phyloP scores from a whole-genome alignment of 2,797 vertebrate species.

The Lerista edwardsae region DNA sequence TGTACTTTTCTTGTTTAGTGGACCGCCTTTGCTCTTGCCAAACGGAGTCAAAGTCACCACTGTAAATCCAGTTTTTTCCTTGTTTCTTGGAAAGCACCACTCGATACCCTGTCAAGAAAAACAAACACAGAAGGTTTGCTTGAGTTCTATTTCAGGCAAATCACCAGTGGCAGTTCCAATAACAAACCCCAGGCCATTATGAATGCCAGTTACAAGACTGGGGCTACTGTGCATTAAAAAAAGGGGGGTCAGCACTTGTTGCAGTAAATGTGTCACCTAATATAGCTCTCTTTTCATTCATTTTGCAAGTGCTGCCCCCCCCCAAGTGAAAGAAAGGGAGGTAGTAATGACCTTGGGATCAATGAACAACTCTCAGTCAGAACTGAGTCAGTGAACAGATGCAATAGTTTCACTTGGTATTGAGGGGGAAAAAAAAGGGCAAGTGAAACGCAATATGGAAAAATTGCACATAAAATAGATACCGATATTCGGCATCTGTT shows the following conservation, averaged over 20 bases:
- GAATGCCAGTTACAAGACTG: conserved; percentile 56
- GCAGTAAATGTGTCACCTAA: not conserved
- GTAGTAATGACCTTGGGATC: not conserved
- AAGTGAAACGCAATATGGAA: not conserved
- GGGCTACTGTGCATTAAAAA: not conserved
- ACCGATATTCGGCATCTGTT: not conserved
- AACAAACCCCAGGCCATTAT: conserved; percentile 45
- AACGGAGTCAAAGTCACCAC: conserved; percentile 70
- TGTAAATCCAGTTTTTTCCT: conserved; percentile 55
- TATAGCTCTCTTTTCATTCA: not conserved
- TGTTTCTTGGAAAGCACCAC: conserved; percentile 80
- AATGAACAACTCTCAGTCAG: not conserved
- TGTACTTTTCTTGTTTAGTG: conserved; percentile 58
- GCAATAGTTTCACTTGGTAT: not conserved
- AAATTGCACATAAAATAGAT: not conserved
- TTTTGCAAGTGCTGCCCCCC: conserved; percentile 6
- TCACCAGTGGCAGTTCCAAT: conserved; percentile 60
- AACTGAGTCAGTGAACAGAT: not conserved
- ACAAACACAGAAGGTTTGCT: conserved; percentile 73
- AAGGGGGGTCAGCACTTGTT: conserved; percentile 16
- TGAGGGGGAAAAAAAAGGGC: not conserved
- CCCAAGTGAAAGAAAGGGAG: conserved; percentile 19
- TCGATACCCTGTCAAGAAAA: conserved; percentile 77
- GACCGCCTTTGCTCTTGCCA: conserved; percentile 53
- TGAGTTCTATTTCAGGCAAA: conserved; percentile 73